A percentile compares a stretch with the other conserved stretches of the same genome.
These are phyloP conservation scores for Patella pellucida DNA, from an alignment of 2,888 invertebrate genomes.

Conservation along the genomic window DNA sequence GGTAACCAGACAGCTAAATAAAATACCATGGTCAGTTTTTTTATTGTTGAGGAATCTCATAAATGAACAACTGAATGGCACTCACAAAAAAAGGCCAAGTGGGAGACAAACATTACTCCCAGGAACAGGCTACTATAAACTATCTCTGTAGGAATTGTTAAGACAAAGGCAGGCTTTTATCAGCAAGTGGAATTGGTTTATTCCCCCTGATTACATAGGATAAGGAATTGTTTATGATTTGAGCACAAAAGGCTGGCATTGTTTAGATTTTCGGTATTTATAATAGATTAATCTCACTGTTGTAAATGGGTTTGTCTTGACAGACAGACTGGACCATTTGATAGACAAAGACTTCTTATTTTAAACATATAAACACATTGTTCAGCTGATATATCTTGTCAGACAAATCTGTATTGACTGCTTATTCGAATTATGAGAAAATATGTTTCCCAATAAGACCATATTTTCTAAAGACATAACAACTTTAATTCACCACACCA, in stretches of 20 bases:
- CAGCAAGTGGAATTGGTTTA: slow-evolving; percentile 8
- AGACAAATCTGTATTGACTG: no score
- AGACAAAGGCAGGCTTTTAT: slow-evolving; percentile 10
- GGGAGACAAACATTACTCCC: no score
- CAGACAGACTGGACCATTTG: slow-evolving; percentile 9
- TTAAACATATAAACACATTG: neutral
- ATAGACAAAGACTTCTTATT: neutral
- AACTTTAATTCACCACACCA: no score
- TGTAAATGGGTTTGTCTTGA: neutral
- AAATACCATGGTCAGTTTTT: no score
- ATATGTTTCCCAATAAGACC: no score
- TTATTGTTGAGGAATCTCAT: no score
- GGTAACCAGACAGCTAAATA: no score
- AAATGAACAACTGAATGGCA: no score
- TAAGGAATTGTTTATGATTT: slow-evolving; percentile 7
- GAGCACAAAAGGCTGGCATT: slow-evolving; percentile 10
- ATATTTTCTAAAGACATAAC: no score
- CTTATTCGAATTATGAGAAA: no score
- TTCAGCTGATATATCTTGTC: no score
- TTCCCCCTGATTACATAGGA: slow-evolving; percentile 5
- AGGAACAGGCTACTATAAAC: neutral
- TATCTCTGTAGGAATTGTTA: slow-evolving; percentile 5
- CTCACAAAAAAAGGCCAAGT: no score
- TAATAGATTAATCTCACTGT: slow-evolving; percentile 1
- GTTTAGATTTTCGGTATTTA: slow-evolving; percentile 6